Evolutionary conservation across 2,888 invertebrate species (phyloP), one percentile per base, ranked within the genome.

Genomic region (Lordiphosa andalusiaca): DNA sequence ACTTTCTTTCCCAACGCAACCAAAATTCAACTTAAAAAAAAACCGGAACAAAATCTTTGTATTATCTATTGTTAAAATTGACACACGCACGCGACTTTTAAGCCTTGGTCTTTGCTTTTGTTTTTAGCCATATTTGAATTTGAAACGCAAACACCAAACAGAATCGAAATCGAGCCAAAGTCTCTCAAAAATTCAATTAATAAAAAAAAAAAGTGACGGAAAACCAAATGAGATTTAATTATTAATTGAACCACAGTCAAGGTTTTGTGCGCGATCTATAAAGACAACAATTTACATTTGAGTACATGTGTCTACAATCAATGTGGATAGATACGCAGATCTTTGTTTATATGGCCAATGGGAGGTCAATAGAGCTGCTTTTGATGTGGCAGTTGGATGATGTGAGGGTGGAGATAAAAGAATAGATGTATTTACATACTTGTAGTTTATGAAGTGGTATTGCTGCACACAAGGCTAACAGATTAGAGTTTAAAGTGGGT

Each of bases 191-290:
- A 67, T 72, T 70, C 73, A 82, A 82, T 78, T 71, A 77, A 72
- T 57, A 53, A 53, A 36, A 59, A 63, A 59, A 63, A 60, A 57
- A 40, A 59, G 52, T 53, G 52, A 54, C 53, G 66, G 59, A 66
- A 53, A 38, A 71, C 47, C 60, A 60, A 70, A 69, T 74, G 58
- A 51, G 71, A 81, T 81, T 69, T 68, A 57, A 65, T 78, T 83
- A 80, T 64, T 83, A 80, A 78, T 80, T 78, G 77, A 78, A 83
- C 77, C 52, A 58, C 53, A 80, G 77, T 70, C 84, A 83, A 78
- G 84, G 84, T 50, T 80, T 44, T 30, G 46, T 44, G 0, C 21
- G 37, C 33, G 30, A 30, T 30, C 30, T 33, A 16, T 48, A 38
- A 13, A 41, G 41, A 6, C 41, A 30, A 40, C 53, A 46, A 66